Base-by-base conservation (phyloP, 2,113 vertebrate genomes). In the Etheostoma cragini region DNA sequence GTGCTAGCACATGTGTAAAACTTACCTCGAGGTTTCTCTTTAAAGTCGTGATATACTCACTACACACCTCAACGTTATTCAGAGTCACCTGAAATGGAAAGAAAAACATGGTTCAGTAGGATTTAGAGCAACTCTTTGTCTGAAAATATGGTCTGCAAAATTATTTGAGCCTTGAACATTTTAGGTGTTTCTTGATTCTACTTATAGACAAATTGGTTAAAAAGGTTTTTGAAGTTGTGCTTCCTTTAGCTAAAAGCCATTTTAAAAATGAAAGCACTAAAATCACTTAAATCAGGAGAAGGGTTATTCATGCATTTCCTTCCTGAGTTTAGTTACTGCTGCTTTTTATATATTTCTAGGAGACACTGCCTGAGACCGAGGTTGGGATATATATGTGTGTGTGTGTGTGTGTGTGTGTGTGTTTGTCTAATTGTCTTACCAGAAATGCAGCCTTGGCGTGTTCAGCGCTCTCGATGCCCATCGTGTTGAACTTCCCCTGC, bases 51-150 rank as follows among this genome's bases (percentile, higher is more conserved):
- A 99, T 98, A 81, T 99, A 98, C 83, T 99, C 98, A 49, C 98
- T 98, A 86, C 98, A 99, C 78, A 97, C 96, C 88, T 99, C 97
- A 61, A 97, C 96, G 0, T 99, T 99, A 90, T 99, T 99, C 84
- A 99, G 94, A 38, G 97, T 98, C 81, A 98, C 97, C 98, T 99
- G 84, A 57, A 72, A 62, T 22, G 47, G 76, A 72, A 26, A 70
- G 45, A 52, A 16, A 12, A 56, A 47, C 1, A 1, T 8, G 26
- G 22, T 14, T 56, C 24, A 50, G 13, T 2, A 16, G 24, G 69
- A 56, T 16, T 76, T 35, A 60, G 21, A 49, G 45, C 22, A 71
- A 12, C 22, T 42, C 50, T 63, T 63, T 62, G 6, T 50, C 61
- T 24, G 8, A 35, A 57, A 46, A 38, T 24, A 77, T 45, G 70